A percentile compares a stretch with the other conserved stretches of the same genome.
These are phyloP conservation scores for Mobula birostris DNA, from an alignment of 2,113 vertebrate genomes.

Conservation along the genomic window DNA sequence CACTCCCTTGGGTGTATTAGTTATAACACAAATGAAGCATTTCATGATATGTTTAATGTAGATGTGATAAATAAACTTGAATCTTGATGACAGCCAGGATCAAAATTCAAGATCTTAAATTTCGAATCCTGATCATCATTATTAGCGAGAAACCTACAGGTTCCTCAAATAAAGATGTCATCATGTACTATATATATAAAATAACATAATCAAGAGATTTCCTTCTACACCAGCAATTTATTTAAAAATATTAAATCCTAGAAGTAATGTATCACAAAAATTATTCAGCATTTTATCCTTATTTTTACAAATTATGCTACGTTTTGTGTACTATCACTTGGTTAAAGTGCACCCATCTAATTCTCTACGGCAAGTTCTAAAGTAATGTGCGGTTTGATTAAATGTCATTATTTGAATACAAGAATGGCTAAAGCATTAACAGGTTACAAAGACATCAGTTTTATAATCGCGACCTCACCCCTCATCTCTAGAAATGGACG, in stretches of 20 bases:
- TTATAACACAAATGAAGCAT: too few species aligned
- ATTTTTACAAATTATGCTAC: background rate
- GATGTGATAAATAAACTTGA: too few species aligned
- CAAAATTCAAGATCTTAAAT: too few species aligned
- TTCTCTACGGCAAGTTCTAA: too few species aligned
- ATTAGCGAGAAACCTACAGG: too few species aligned
- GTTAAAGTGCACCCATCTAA: background rate
- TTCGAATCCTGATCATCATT: too few species aligned
- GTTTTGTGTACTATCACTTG: background rate
- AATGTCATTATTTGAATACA: background rate
- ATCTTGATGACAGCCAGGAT: too few species aligned
- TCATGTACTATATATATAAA: background rate
- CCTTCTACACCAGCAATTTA: background rate
- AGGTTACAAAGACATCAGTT: background rate
- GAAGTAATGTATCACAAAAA: background rate
- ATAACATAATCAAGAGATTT: background rate
- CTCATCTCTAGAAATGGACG: background rate
- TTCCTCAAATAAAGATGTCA: background rate
- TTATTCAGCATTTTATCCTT: background rate
- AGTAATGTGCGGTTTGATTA: background rate
- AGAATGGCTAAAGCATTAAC: background rate
- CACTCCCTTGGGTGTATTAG: too few species aligned
- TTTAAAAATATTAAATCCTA: background rate
- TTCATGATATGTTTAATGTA: too few species aligned
- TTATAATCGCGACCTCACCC: background rate